Base-by-base conservation (phyloP, 53 echinoderm and acorn worm genomes). In the Echinarachnius parma region DNA sequence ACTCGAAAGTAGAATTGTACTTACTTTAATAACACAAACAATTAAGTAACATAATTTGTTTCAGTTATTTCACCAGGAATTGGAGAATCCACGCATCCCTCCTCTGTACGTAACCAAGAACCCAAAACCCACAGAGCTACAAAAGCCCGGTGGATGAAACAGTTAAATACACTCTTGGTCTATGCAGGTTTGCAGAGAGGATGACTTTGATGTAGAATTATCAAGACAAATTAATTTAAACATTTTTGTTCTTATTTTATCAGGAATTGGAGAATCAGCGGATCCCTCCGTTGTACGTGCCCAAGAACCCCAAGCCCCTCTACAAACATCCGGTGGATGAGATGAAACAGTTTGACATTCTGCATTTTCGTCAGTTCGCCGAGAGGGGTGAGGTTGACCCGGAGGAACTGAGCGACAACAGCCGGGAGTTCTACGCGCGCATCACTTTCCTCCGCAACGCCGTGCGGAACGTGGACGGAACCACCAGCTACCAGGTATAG, bases 401-500 rank as follows among this genome's bases (percentile, higher is more conserved):
- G 14, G 49, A 64, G 25, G 19, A 68, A 27, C 22, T 75, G 31
- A 59, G 66, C 37, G 34, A 48, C 61, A 29, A 39, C 9, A 53
- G 34, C 14, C 64, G 48, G 19, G 59, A 83, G 26, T 78, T 93
- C 35, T 93, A 93, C 46, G 62, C 86, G 3, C 76, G 86, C 58
- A 80, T 89, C 68, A 84, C 86, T 9, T 86, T 86, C 58, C 78
- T 93, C 32, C 57, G 89, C 21, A 93, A 93, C 42, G 93, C 93
- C 42, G 93, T 93, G 2, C 71, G 93, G 56, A 89, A 93, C 50
- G 74, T 62, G 3, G 89, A 93, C 49, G 93, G 89, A 1, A 86
- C 83, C 4, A 78, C 89, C 4, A 93, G 93, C 45, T 93, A 89
- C 28, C 83, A 74, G 83, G 93, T 93, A n/a, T n/a, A n/a, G n/a